Evolutionary conservation across 1,140 invertebrate species (phyloP).

Genomic region (Drosophila pseudoobscura): DNA sequence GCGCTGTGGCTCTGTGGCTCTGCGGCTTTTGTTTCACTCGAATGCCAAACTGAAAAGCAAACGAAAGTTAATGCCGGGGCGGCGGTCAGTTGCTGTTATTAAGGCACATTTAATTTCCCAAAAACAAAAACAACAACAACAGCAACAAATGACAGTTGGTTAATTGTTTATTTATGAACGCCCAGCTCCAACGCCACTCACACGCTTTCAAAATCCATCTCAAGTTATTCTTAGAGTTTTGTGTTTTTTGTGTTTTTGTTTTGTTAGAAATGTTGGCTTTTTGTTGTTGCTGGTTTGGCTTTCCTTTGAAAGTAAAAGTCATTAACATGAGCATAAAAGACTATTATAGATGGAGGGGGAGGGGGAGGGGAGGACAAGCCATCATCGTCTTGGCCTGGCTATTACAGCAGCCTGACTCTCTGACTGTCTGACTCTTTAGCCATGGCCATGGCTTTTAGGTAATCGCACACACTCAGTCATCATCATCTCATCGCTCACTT

Average conservation of each 20-base stretch:
- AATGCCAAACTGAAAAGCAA: constrained; percentile 36
- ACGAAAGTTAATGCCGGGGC: constrained; percentile 63
- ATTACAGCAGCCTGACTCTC: constrained; percentile 57
- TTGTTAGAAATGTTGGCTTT: constrained; percentile 43
- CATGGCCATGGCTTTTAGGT: constrained; percentile 55
- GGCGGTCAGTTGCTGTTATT: constrained; percentile 50
- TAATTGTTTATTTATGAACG: constrained; percentile 52
- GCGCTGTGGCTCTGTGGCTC: constrained; percentile 1
- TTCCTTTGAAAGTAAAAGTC: constrained; percentile 69
- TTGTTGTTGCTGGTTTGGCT: constrained; percentile 42
- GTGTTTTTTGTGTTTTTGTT: constrained; percentile 51
- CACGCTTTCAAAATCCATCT: constrained; percentile 40
- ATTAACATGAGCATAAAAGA: constrained; percentile 63
- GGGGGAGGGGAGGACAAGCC: constrained; percentile 22
- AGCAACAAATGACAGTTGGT: constrained; percentile 35
- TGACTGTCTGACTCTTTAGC: constrained; percentile 2
- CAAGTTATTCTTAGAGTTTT: constrained; percentile 35
- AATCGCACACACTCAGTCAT: constrained; percentile 46
- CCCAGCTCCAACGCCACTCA: constrained; percentile 19
- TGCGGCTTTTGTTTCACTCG: constrained; percentile 26
- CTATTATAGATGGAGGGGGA: constrained; percentile 48
- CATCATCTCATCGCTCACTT: constrained; percentile 24
- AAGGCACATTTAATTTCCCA: constrained; percentile 43
- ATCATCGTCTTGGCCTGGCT: constrained; percentile 15
- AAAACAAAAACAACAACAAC: constrained; percentile 20